Conservation (phyloP, 1,140 invertebrate genomes). For the Chlorops oryzae region DNA sequence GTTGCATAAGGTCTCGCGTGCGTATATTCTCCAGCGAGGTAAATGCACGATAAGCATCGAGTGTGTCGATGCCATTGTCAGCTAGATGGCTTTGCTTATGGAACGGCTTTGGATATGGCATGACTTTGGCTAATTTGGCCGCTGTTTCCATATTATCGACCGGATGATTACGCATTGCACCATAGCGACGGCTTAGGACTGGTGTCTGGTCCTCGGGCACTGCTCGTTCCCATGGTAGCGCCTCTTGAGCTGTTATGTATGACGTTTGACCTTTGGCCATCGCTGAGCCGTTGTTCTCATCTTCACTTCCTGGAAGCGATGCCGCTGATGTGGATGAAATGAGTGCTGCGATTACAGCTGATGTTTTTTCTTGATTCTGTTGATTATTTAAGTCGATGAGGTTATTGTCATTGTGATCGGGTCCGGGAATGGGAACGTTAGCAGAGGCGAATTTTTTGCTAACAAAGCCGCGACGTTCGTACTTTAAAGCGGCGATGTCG, state of each 20-base stretch:
- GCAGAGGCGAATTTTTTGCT: slow-evolving; percentile 29
- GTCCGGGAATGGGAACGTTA: slow-evolving; percentile 2
- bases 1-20: slow-evolving; percentile 47
- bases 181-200: slow-evolving; percentile 41
- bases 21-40: slow-evolving; percentile 42
- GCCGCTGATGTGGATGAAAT: slow-evolving; percentile 26
- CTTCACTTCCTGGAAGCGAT: slow-evolving; percentile 1
- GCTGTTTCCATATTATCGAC: slow-evolving; percentile 34
- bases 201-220: slow-evolving; percentile 30
- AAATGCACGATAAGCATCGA: slow-evolving; percentile 38
- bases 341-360: slow-evolving; percentile 19
- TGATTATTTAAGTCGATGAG: slow-evolving; percentile 41
- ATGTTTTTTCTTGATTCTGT: slow-evolving; percentile 23
- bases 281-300: background rate
- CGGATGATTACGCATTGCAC: slow-evolving; percentile 39
- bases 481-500: slow-evolving; percentile 39
- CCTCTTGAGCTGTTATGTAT: slow-evolving; percentile 31
- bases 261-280: background rate
- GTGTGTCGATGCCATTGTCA: slow-evolving; percentile 35
- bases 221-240: slow-evolving; percentile 40
- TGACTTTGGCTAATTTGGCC: slow-evolving; percentile 37
- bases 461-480: slow-evolving; percentile 43
- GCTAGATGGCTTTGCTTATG: slow-evolving; percentile 30
- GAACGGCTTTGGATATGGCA: slow-evolving; percentile 39
- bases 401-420: slow-evolving; percentile 46